Base-by-base conservation (phyloP, 2,113 vertebrate species). In the Paraplagusia blochii region DNA sequence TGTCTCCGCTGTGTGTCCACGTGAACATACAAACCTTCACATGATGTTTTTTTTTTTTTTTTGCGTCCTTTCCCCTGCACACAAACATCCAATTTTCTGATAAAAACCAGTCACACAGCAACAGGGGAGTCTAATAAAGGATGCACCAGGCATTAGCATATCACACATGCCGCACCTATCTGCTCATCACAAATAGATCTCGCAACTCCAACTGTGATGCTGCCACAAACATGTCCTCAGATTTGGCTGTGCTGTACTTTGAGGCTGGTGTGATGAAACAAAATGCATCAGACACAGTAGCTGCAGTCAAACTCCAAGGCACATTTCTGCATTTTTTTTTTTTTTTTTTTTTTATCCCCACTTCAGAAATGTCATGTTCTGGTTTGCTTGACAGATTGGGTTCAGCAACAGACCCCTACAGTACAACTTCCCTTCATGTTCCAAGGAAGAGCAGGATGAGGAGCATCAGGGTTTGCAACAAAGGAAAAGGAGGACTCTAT, bases 331-430 rank as follows among this genome's bases (percentile, higher is more conserved):
- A n/a, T n/a, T n/a, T n/a, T n/a, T n/a, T n/a, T n/a, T n/a, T n/a
- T n/a, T n/a, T n/a, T n/a, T n/a, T n/a, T n/a, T n/a, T 79, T 79
- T 56, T 76, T 60, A 47, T 57, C 47, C 48, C 60, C 66, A 73
- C 73, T 79, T 77, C 66, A 75, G 60, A 80, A 86, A 82, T 63
- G 77, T 62, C 58, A 39, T 47, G 62, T 68, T 76, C 56, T 13
- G 57, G 76, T 65, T 69, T 64, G 65, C 66, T 84, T 88, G 87
- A 89, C 85, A 88, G 87, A 88, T 87, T 85, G 80, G 82, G 83
- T 85, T 84, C 82, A 73, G 71, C 62, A 36, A 58, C 62, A 64
- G 68, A 58, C 69, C 74, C 63, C 52, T 36, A 13, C 34, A 17
- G 50, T 53, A 67, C 44, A 71, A 72, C 66, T 72, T 63, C 63